Evolutionary conservation across 2,888 invertebrate species (phyloP).

Genomic region (Leucoma salicis): DNA sequence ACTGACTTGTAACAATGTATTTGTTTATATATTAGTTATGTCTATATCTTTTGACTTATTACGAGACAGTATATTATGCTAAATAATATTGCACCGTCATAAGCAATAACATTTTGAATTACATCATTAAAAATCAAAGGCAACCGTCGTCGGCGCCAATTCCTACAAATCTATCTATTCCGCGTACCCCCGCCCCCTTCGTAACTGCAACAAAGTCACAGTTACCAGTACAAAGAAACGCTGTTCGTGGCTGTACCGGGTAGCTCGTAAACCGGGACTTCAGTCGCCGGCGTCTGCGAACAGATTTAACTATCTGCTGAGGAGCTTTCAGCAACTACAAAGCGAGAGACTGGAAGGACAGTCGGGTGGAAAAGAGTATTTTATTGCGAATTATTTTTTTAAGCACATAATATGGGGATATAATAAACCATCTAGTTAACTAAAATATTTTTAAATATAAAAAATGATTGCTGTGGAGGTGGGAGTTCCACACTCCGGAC

Average conservation of each 20-base stretch:
- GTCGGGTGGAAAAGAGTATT: constrained; percentile 9
- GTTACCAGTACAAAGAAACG: constrained; percentile 58
- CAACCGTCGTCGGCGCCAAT: constrained; percentile 45
- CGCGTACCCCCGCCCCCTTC: constrained; percentile 27
- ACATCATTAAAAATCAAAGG: constrained; percentile 19
- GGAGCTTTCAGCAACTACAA: constrained; percentile 55
- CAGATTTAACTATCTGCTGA: constrained; percentile 59
- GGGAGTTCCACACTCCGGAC: too few species aligned
- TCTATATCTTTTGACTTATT: neutral
- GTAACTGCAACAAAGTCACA: constrained; percentile 26
- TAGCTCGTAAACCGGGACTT: constrained; percentile 58
- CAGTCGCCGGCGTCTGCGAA: constrained; percentile 54
- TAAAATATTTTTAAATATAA: too few species aligned
- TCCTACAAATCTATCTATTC: constrained; percentile 46
- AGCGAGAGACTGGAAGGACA: constrained; percentile 25
- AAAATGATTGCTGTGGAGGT: too few species aligned
- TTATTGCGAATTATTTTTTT: too few species aligned
- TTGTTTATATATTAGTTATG: neutral
- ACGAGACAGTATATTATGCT: neutral
- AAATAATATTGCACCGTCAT: neutral
- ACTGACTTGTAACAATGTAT: neutral
- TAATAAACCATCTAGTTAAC: too few species aligned
- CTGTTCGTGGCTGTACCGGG: constrained; percentile 43
- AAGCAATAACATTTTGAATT: constrained; percentile 2
- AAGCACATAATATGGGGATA: too few species aligned